Conservation (phyloP, 2,113 vertebrate species). For the Campylomormyrus tamandua region DNA sequence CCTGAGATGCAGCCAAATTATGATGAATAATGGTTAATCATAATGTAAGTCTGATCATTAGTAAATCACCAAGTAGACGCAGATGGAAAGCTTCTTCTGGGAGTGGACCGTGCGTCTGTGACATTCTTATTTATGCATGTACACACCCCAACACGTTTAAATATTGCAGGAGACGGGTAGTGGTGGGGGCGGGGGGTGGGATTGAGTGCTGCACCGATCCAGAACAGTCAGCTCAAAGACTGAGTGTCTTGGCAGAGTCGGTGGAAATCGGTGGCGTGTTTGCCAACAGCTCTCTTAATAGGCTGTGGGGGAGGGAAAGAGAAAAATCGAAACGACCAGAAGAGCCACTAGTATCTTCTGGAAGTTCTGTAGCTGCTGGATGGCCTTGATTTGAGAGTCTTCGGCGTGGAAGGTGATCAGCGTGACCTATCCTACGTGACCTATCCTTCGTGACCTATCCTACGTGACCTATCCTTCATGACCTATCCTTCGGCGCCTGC, state of each 20-base stretch:
- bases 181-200: not conserved
- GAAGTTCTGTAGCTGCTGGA: slow-evolving; percentile 44
- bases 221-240: slow-evolving; percentile 12
- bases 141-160: not conserved
- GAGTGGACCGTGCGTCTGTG: not conserved
- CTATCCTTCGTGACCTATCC: slow-evolving; percentile 24
- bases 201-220: not conserved
- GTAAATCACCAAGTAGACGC: not conserved
- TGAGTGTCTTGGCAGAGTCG: slow-evolving; percentile 24
- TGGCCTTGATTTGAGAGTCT: slow-evolving; percentile 38
- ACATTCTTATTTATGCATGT: not conserved
- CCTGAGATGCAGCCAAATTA: not conserved
- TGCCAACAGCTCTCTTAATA: slow-evolving; percentile 31
- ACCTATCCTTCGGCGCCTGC: slow-evolving; percentile 19
- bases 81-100: not conserved
- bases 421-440: slow-evolving; percentile 31
- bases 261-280: slow-evolving; percentile 33
- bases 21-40: not conserved
- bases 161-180: slow-evolving; percentile 1
- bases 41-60: not conserved
- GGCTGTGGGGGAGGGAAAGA: slow-evolving; percentile 8
- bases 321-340: not conserved
- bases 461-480: slow-evolving; percentile 14
- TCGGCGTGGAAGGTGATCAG: slow-evolving; percentile 49
- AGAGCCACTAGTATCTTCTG: slow-evolving; percentile 39